Percentiles rank a stretch among this genome's conserved stretches.
phyloP scores from a whole-genome alignment of 2,797 vertebrate species.

The Atherinosoma microstoma region DNA sequence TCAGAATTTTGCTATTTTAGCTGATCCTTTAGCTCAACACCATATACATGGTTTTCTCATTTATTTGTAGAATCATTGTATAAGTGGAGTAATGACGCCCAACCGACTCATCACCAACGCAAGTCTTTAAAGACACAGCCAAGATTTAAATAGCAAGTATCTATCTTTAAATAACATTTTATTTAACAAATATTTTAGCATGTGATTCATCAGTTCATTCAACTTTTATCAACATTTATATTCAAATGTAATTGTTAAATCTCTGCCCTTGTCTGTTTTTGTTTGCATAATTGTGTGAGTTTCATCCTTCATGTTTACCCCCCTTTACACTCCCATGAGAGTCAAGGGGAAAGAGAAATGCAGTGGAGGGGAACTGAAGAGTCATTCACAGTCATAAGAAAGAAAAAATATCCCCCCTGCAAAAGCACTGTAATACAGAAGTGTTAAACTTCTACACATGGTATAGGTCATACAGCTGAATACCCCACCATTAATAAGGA shows the following conservation, averaged over 20 bases:
- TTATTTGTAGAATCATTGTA: neutral
- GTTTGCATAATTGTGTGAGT: conserved; percentile 9
- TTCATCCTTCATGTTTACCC: conserved; percentile 32
- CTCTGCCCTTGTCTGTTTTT: conserved; percentile 18
- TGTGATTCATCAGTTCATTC: neutral
- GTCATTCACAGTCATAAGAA: conserved; percentile 57
- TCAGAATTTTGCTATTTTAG: neutral
- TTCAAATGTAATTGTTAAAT: conserved; percentile 5
- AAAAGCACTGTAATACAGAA: conserved; percentile 25
- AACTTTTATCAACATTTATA: neutral
- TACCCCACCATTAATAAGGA: conserved; percentile 1
- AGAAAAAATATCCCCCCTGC: conserved; percentile 43
- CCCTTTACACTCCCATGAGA: conserved; percentile 68
- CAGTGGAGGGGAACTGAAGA: conserved; percentile 44
- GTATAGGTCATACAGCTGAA: neutral
- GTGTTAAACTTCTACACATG: neutral
- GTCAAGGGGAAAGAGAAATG: conserved; percentile 50
- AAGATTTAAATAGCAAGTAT: neutral
- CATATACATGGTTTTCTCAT: neutral
- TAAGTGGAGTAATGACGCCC: neutral
- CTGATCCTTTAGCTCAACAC: neutral
- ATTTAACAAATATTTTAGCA: neutral
- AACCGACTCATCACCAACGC: neutral
- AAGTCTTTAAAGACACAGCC: neutral
- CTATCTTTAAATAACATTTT: neutral